phyloP scores from a whole-genome alignment of 2,113 vertebrate genomes.

The Misgurnus mizolepis region DNA sequence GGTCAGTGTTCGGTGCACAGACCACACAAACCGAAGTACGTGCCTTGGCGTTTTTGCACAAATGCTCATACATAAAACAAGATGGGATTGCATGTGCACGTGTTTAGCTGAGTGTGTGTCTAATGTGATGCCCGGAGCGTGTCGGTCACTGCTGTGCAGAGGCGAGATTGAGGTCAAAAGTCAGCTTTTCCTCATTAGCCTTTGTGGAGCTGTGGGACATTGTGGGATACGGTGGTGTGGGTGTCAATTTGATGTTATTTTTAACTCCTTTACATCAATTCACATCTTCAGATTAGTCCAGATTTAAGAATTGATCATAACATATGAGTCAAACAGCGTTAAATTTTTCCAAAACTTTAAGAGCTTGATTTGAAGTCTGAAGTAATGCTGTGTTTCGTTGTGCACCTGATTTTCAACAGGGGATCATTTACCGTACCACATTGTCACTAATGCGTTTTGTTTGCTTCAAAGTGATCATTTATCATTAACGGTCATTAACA shows the following conservation, averaged over 20 bases:
- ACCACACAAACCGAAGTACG: conserved; percentile 23
- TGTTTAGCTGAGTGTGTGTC: not conserved
- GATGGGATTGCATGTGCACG: not conserved
- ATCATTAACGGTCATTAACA: too few species aligned
- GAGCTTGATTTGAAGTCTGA: conserved; percentile 4
- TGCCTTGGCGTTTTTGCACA: conserved; percentile 18
- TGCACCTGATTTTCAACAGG: too few species aligned
- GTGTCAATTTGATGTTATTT: not conserved
- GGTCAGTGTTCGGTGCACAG: conserved; percentile 13
- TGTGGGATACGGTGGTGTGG: conserved; percentile 15
- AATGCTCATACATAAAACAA: conserved; percentile 37
- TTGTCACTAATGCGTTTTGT: too few species aligned
- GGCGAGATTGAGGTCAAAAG: conserved; percentile 18
- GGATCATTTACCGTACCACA: too few species aligned
- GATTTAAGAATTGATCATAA: not conserved
- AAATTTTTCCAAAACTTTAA: not conserved
- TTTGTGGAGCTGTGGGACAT: not conserved
- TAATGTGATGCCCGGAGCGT: not conserved
- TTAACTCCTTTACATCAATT: not conserved
- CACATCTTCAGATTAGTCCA: not conserved
- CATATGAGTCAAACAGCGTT: too few species aligned
- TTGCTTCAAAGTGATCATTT: too few species aligned
- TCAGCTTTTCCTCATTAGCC: conserved; percentile 27
- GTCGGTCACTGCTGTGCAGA: not conserved
- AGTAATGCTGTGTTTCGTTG: not conserved